Percentiles rank a stretch among this genome's conserved stretches.
Evolutionary conservation across 2,113 vertebrate genomes (phyloP).

Genomic region (Zonotrichia leucophrys): DNA sequence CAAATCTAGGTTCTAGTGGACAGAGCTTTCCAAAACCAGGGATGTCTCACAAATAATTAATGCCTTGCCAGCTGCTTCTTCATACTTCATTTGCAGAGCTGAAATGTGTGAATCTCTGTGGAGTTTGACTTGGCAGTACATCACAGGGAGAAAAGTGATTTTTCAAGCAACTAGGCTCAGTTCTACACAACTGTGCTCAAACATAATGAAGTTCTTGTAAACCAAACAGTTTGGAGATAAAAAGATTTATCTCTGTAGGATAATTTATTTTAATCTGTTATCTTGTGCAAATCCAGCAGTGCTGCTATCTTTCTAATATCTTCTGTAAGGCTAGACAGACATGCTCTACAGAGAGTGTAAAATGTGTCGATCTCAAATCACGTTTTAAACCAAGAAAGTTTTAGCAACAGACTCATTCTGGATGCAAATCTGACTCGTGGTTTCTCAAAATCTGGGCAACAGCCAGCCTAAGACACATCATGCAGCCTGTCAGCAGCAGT

Average conservation of each 20-base stretch:
- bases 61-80: not conserved
- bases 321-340: not conserved
- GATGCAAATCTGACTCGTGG: not conserved
- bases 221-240: not conserved
- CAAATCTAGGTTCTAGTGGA: not conserved
- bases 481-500: not conserved
- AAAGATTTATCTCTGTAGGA: not conserved
- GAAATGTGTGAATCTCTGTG: not conserved
- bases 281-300: not conserved
- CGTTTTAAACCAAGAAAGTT: not conserved
- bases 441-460: not conserved
- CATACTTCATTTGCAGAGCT: slow-evolving; percentile 2
- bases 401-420: not conserved
- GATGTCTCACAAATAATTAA: not conserved
- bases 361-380: not conserved
- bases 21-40: not conserved
- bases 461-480: not conserved
- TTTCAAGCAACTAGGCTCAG: not conserved
- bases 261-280: not conserved
- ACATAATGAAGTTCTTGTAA: not conserved
- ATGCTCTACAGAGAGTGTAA: not conserved
- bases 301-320: not conserved
- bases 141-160: not conserved
- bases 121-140: not conserved
- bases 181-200: not conserved